These are phyloP conservation scores for Molossus molossus DNA, from an alignment of 2,797 vertebrate genomes.

Conservation along the genomic window DNA sequence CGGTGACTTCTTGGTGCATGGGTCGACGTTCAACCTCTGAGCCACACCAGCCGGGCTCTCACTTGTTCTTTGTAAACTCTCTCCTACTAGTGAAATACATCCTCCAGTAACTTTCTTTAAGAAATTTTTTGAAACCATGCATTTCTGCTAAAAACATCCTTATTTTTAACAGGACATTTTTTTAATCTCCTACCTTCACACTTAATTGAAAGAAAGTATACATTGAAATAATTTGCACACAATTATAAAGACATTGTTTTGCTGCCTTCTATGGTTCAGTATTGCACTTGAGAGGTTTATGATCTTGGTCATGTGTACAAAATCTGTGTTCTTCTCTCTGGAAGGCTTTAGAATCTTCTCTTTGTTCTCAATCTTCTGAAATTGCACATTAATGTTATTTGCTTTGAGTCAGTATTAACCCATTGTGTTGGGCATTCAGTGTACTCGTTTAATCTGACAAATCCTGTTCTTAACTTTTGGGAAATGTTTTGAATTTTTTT, in stretches of 20 bases:
- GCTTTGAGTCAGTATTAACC: background rate
- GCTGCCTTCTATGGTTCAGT: background rate
- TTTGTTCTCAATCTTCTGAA: background rate
- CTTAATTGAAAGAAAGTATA: background rate
- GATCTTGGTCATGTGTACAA: background rate
- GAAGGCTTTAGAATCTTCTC: background rate
- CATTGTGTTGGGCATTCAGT: background rate
- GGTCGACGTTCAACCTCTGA: too few relatives aligned
- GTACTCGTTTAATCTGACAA: background rate
- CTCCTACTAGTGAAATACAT: background rate
- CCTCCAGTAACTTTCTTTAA: constrained; percentile 14
- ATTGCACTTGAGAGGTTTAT: background rate
- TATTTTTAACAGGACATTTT: background rate
- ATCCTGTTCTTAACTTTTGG: background rate
- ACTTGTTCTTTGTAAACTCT: background rate
- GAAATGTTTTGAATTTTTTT: background rate
- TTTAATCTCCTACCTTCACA: background rate
- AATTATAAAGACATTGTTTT: background rate
- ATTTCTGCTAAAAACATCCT: background rate
- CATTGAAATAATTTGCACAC: background rate
- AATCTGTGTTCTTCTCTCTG: background rate
- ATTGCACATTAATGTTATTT: background rate
- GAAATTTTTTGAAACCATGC: background rate
- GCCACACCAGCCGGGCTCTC: background rate
- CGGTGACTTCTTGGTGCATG: too few relatives aligned